phyloP scores from a whole-genome alignment of 2,888 invertebrate species.

The Leptopilina syphax region DNA sequence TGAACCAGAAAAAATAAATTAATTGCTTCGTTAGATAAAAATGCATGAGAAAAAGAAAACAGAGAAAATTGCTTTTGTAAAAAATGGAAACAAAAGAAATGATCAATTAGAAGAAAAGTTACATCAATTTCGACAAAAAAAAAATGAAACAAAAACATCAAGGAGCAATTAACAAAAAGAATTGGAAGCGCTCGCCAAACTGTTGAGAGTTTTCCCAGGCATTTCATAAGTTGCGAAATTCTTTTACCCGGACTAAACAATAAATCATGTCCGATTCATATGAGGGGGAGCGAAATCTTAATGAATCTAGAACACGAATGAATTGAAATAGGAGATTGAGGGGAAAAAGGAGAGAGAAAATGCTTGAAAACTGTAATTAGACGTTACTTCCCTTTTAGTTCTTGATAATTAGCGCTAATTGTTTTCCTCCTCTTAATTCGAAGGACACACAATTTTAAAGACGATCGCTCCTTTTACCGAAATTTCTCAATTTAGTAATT shows the following conservation, averaged over 20 bases:
- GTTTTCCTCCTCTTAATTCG: slow-evolving; percentile 53
- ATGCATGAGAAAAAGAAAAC: background rate
- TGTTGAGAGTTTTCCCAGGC: background rate
- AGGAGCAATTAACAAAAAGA: slow-evolving; percentile 7
- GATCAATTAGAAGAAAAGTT: slow-evolving; percentile 3
- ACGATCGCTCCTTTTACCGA: slow-evolving; percentile 58
- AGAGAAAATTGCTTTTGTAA: background rate
- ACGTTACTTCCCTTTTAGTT: slow-evolving; percentile 54
- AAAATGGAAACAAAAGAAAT: slow-evolving; percentile 1
- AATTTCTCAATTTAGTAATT: too few relatives aligned
- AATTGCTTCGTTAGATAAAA: background rate
- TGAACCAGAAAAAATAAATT: too few relatives aligned
- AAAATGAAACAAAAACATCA: background rate
- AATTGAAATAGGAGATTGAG: slow-evolving; percentile 6
- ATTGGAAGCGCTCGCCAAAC: background rate
- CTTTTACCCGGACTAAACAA: slow-evolving; percentile 42
- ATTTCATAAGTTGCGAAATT: slow-evolving; percentile 41
- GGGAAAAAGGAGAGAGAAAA: background rate
- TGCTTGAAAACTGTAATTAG: slow-evolving; percentile 56
- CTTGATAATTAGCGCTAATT: slow-evolving; percentile 65
- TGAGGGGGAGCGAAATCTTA: slow-evolving; percentile 26
- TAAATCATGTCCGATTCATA: slow-evolving; percentile 51
- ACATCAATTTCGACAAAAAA: background rate
- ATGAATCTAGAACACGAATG: slow-evolving; percentile 28
- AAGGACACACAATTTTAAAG: slow-evolving; percentile 32